Evolutionary conservation across 2,113 vertebrate species (phyloP).

Genomic region (Zosterops pallidus): DNA sequence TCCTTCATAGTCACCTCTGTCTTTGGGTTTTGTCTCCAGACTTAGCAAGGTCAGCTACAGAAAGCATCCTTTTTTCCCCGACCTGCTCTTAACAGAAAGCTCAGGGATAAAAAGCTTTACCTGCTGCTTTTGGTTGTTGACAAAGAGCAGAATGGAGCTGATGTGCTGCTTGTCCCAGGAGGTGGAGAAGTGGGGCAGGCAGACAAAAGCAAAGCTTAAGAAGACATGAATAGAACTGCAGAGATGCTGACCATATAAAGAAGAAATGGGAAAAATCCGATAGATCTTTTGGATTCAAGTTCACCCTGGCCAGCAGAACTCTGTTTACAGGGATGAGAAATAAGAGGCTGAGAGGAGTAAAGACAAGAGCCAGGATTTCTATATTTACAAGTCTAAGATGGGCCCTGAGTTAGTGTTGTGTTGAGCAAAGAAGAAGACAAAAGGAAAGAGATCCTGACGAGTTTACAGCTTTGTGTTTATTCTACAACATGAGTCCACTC

Average conservation of each 20-base stretch:
- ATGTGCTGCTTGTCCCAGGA: not conserved
- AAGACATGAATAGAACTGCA: not conserved
- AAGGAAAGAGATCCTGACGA: not conserved
- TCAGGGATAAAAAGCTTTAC: not conserved
- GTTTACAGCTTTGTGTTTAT: not conserved
- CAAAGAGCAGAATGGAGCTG: not conserved
- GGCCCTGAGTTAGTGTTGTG: not conserved
- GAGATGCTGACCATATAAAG: not conserved
- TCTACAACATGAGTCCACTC: not conserved
- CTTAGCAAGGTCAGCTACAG: not conserved
- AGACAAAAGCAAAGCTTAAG: not conserved
- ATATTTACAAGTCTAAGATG: not conserved
- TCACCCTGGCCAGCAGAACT: not conserved
- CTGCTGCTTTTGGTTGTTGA: conserved; percentile 4
- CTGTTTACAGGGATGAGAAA: not conserved
- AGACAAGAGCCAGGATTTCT: not conserved
- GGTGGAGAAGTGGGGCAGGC: not conserved
- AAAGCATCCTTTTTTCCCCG: not conserved
- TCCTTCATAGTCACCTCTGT: not conserved
- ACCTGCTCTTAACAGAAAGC: not conserved
- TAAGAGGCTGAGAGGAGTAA: not conserved
- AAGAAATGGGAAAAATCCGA: not conserved
- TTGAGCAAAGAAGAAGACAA: not conserved
- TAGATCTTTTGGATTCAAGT: not conserved
- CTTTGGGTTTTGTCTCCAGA: not conserved